A percentile compares a stretch with the other conserved stretches of the same genome.
Evolutionary conservation across 2,888 invertebrate genomes (phyloP).

Genomic region (Salticus scenicus): DNA sequence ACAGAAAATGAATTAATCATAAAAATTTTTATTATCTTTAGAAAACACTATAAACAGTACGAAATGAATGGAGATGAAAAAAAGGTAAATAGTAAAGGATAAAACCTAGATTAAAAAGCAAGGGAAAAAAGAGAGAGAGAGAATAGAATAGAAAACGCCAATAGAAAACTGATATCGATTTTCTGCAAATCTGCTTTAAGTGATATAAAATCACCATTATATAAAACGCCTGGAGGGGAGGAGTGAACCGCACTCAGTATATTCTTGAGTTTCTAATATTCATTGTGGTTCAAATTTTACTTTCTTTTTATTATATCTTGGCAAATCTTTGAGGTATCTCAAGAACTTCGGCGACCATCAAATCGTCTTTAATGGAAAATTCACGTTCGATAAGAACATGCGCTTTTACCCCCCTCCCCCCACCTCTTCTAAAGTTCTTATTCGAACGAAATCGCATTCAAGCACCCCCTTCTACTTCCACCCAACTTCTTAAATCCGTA

Average conservation of each 20-base stretch:
- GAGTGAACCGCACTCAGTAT: background rate
- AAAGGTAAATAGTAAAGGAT: no score
- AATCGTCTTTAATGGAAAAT: slow-evolving; percentile 66
- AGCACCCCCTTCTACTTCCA: background rate
- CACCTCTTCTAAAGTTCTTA: background rate
- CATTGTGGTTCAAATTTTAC: slow-evolving; percentile 25
- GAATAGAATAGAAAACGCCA: no score
- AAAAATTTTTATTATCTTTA: no score
- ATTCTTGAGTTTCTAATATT: slow-evolving; percentile 56
- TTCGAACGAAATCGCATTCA: slow-evolving; percentile 41
- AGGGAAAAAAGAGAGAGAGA: no score
- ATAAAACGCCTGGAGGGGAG: background rate
- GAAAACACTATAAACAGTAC: no score
- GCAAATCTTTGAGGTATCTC: background rate
- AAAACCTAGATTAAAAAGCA: no score
- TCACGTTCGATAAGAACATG: slow-evolving; percentile 48
- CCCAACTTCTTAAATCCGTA: slow-evolving; percentile 51
- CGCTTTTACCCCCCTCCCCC: slow-evolving; percentile 5
- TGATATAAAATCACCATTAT: slow-evolving; percentile 52
- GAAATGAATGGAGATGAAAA: no score
- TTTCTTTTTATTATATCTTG: background rate
- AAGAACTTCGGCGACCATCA: slow-evolving; percentile 48
- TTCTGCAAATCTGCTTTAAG: slow-evolving; percentile 51
- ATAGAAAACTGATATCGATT: slow-evolving; percentile 48
- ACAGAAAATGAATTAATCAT: no score